phyloP scores from a whole-genome alignment of 2,888 invertebrate species.

The Hemicrepidius hirtus region DNA sequence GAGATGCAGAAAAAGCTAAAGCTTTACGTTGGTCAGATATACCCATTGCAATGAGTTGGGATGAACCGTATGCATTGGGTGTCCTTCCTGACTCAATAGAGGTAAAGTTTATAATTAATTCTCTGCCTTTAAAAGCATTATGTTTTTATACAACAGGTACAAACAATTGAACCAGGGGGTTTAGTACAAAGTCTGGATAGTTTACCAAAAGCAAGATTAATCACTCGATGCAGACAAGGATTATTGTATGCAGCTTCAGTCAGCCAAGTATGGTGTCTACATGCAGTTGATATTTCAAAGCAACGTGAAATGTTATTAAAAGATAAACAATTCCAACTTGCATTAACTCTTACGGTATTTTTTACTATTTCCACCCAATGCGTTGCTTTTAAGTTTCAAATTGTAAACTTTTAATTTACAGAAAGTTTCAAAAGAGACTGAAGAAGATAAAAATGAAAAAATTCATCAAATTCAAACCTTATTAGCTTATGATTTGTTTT shows the following conservation, averaged over 20 bases:
- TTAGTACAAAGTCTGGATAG: constrained; percentile 57
- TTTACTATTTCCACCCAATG: too few species aligned
- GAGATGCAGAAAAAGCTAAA: constrained; percentile 80
- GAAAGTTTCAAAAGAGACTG: constrained; percentile 88
- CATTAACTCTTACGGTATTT: constrained; percentile 91
- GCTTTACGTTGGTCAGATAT: constrained; percentile 88
- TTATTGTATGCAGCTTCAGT: constrained; percentile 90
- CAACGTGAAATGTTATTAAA: constrained; percentile 90
- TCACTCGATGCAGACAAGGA: constrained; percentile 85
- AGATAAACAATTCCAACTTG: constrained; percentile 95
- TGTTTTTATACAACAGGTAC: constrained; percentile 72
- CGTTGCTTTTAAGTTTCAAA: too few species aligned
- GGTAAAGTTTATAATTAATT: constrained; percentile 57
- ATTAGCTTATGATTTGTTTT: constrained; percentile 93
- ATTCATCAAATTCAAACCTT: constrained; percentile 92
- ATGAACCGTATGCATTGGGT: constrained; percentile 94
- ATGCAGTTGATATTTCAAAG: constrained; percentile 84
- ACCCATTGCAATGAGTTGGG: constrained; percentile 87
- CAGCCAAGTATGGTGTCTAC: constrained; percentile 92
- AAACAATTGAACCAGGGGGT: constrained; percentile 87
- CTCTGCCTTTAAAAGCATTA: neutral
- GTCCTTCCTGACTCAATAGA: constrained; percentile 89
- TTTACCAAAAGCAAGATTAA: constrained; percentile 76
- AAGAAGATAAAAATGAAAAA: constrained; percentile 86
- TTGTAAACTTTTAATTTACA: constrained; percentile 66